Conservation (phyloP, 2,888 invertebrate species). For the Nephrotoma flavescens region DNA sequence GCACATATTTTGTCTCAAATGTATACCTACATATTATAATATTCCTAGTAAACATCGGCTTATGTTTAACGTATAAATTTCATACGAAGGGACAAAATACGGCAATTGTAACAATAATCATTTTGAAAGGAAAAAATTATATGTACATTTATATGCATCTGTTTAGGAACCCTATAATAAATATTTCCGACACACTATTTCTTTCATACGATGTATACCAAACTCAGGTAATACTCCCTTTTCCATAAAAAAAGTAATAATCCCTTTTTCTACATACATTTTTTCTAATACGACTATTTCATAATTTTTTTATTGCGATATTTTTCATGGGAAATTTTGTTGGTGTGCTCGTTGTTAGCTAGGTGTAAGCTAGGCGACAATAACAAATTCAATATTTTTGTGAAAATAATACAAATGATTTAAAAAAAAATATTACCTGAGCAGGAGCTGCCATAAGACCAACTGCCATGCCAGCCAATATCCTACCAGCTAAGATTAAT, state of each 20-base stretch:
- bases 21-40: no score
- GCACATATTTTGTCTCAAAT: no score
- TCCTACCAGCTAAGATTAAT: conserved; percentile 45
- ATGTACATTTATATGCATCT: not conserved
- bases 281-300: not conserved
- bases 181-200: not conserved
- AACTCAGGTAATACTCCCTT: not conserved
- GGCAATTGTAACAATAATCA: not conserved
- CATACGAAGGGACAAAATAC: not conserved
- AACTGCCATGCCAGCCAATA: conserved; percentile 56
- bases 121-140: not conserved
- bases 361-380: not conserved
- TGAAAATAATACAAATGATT: no score
- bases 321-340: not conserved
- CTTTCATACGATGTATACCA: not conserved
- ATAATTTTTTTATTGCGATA: not conserved
- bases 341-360: not conserved
- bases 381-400: no score
- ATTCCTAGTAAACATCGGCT: no score
- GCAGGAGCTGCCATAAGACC: conserved; percentile 59
- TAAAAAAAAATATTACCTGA: conserved; percentile 37
- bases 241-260: not conserved
- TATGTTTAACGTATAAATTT: not conserved
- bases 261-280: not conserved
- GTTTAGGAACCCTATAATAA: not conserved